Percentiles rank a stretch among this genome's conserved stretches.
Evolutionary conservation across 2,797 vertebrate species (phyloP).

Genomic region (Hippocampus kuda): DNA sequence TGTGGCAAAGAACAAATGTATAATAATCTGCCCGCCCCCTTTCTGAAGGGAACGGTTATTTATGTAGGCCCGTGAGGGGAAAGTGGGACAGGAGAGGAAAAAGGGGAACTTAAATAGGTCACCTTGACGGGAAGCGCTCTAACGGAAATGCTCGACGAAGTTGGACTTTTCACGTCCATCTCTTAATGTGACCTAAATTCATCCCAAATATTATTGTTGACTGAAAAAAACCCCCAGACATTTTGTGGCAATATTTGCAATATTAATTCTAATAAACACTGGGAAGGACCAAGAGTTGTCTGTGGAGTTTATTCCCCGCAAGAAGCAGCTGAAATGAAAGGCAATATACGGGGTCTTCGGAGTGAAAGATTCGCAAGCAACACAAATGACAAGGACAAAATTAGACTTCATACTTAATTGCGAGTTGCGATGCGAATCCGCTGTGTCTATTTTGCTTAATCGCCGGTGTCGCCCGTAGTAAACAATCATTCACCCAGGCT

Average conservation of each 20-base stretch:
- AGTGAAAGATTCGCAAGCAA: too few relatives aligned
- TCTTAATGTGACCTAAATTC: not conserved
- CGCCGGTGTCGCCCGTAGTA: not conserved
- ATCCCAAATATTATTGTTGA: not conserved
- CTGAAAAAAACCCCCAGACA: not conserved
- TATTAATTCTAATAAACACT: not conserved
- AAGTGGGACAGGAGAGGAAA: not conserved
- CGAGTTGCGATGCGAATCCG: too few relatives aligned
- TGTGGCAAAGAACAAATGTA: not conserved
- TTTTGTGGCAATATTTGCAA: too few relatives aligned
- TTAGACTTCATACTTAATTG: too few relatives aligned
- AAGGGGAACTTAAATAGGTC: not conserved
- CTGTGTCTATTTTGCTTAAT: not conserved
- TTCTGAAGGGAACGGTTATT: not conserved
- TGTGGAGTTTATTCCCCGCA: not conserved
- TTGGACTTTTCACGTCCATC: not conserved
- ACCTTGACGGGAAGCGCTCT: not conserved
- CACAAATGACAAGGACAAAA: too few relatives aligned
- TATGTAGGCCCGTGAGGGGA: not conserved
- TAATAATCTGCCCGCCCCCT: not conserved
- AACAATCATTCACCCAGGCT: not conserved
- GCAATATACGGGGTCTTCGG: too few relatives aligned
- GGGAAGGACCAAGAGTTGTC: not conserved
- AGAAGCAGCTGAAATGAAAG: not conserved
- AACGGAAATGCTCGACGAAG: not conserved